These are phyloP conservation scores for Encarsia formosa DNA, from an alignment of 2,888 invertebrate genomes.

Conservation along the genomic window DNA sequence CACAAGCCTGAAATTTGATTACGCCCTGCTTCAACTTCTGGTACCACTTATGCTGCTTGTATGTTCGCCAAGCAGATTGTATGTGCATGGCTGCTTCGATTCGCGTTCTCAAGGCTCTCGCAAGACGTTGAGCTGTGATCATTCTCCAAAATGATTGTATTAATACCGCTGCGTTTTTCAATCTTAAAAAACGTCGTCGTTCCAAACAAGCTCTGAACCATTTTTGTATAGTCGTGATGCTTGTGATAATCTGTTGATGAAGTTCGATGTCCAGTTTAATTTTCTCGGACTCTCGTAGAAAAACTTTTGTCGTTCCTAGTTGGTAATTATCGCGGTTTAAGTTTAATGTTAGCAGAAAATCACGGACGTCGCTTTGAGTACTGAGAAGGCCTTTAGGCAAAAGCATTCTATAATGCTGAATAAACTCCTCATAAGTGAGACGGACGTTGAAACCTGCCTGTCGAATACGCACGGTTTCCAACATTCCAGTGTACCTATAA, in stretches of 20 bases:
- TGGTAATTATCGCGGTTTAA: conserved; percentile 89
- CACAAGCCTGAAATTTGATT: conserved; percentile 67
- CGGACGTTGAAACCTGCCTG: conserved; percentile 95
- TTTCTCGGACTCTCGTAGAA: conserved; percentile 91
- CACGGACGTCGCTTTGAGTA: conserved; percentile 79
- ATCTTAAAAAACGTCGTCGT: conserved; percentile 69
- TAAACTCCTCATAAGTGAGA: conserved; percentile 90
- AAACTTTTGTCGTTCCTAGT: conserved; percentile 82
- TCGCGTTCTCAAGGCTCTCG: conserved; percentile 54
- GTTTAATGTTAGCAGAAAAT: conserved; percentile 78
- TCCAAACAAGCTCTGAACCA: conserved; percentile 84
- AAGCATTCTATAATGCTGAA: conserved; percentile 85
- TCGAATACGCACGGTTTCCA: conserved; percentile 91
- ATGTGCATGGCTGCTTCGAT: conserved; percentile 62
- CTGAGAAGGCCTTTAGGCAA: conserved; percentile 82
- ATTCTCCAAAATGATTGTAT: conserved; percentile 74
- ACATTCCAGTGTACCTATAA: conserved; percentile 87
- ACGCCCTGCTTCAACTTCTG: conserved; percentile 59
- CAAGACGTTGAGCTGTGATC: conserved; percentile 59
- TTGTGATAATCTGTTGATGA: conserved; percentile 90
- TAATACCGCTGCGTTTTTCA: conserved; percentile 69
- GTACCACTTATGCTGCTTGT: conserved; percentile 65
- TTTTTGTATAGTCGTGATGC: conserved; percentile 85
- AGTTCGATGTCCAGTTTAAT: conserved; percentile 85
- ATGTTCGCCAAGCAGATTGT: conserved; percentile 76